Percentiles rank a stretch among this genome's conserved stretches.
Evolutionary conservation across 1,140 invertebrate genomes (phyloP).

Genomic region (Riptortus pedestris): DNA sequence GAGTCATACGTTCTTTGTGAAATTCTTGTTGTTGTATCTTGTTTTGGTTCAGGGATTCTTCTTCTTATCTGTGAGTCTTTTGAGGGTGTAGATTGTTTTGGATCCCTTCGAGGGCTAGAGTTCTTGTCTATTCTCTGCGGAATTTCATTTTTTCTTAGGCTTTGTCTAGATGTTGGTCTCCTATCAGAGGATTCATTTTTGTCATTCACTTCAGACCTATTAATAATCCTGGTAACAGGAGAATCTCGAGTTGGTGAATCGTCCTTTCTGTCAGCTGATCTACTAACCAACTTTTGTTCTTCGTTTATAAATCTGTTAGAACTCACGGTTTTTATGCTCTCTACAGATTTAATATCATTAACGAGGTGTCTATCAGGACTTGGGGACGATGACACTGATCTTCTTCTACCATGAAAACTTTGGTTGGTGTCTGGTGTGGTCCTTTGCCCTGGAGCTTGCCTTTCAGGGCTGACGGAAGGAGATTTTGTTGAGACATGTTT

Average conservation of each 20-base stretch:
- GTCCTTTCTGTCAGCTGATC: not conserved
- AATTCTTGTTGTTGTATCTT: not conserved
- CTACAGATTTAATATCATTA: not conserved
- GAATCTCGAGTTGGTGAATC: not conserved
- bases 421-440: constrained; percentile 22
- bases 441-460: constrained; percentile 22
- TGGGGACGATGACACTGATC: not conserved
- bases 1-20: too few relatives aligned
- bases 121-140: too few relatives aligned
- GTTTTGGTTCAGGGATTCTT: not conserved
- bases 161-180: not conserved
- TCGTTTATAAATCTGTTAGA: not conserved
- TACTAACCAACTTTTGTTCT: not conserved
- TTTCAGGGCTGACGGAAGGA: constrained; percentile 27
- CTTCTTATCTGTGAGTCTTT: too few relatives aligned
- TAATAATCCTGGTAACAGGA: too few relatives aligned
- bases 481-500: not conserved
- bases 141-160: not conserved
- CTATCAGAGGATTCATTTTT: too few relatives aligned
- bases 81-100: too few relatives aligned
- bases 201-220: too few relatives aligned
- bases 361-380: not conserved
- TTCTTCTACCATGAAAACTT: not conserved
- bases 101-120: too few relatives aligned
- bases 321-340: too few relatives aligned